These are phyloP conservation scores for Tupiocoris notatus DNA, from an alignment of 2,888 invertebrate species.

Conservation along the genomic window DNA sequence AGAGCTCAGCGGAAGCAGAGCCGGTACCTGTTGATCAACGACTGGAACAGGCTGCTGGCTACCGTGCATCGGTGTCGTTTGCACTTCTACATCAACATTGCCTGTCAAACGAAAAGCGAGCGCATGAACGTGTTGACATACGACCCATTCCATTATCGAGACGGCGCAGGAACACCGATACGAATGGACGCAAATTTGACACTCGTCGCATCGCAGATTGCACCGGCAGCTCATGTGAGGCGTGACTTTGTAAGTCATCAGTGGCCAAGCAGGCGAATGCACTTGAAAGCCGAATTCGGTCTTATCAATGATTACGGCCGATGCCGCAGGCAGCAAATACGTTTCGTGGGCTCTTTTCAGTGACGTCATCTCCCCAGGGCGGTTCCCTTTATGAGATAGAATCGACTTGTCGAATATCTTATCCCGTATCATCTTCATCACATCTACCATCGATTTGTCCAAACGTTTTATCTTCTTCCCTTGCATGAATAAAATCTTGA, in stretches of 20 bases:
- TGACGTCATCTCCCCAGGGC: not conserved
- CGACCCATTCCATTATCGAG: constrained; percentile 33
- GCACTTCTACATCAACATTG: not conserved
- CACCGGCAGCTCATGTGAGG: constrained; percentile 16
- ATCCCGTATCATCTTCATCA: constrained; percentile 42
- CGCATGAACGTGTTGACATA: constrained; percentile 44
- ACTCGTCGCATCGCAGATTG: constrained; percentile 30
- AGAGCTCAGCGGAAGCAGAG: not conserved
- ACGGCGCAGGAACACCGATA: constrained; percentile 43
- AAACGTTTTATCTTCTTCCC: constrained; percentile 47
- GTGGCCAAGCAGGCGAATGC: not conserved
- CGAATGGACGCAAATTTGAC: constrained; percentile 41
- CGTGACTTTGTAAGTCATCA: constrained; percentile 3
- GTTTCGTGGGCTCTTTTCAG: constrained; percentile 6
- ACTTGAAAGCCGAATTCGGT: constrained; percentile 1
- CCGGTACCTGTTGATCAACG: not conserved
- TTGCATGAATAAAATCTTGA: constrained; percentile 47
- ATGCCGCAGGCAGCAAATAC: not conserved
- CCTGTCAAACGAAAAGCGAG: not conserved
- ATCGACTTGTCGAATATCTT: constrained; percentile 30
- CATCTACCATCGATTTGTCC: constrained; percentile 45
- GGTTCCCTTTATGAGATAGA: not conserved
- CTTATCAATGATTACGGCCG: constrained; percentile 3
- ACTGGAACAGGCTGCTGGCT: not conserved
- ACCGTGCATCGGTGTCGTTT: not conserved